phyloP scores from a whole-genome alignment of 2,888 invertebrate genomes.

The Calliphora vomitoria region DNA sequence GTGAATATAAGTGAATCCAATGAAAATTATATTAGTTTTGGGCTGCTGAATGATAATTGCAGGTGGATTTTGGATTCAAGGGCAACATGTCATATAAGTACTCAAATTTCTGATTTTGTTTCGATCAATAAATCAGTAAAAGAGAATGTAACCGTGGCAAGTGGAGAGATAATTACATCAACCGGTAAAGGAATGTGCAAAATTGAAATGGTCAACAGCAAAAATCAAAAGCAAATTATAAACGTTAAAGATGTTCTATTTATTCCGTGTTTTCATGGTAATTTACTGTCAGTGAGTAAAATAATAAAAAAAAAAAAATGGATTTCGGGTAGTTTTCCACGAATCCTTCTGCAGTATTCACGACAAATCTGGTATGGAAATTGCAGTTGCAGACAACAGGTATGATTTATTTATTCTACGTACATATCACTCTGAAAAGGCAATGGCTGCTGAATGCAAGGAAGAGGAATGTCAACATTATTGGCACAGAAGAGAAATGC shows the following conservation, averaged over 20 bases:
- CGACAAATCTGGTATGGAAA: neutral
- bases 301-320: slow-evolving; percentile 1
- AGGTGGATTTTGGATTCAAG: slow-evolving; percentile 60
- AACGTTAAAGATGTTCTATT: neutral
- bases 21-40: no score
- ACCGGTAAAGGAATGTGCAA: slow-evolving; percentile 7
- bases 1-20: no score
- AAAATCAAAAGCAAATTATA: neutral
- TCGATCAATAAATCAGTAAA: neutral
- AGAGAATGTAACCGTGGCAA: slow-evolving; percentile 41
- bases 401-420: no score
- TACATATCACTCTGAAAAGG: no score
- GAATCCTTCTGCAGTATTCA: slow-evolving; percentile 2
- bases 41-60: neutral
- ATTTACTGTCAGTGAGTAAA: neutral
- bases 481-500: neutral
- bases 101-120: slow-evolving; percentile 25
- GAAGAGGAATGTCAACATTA: neutral
- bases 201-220: neutral
- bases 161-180: slow-evolving; percentile 22
- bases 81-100: slow-evolving; percentile 50
- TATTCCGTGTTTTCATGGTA: neutral
- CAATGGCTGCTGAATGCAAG: neutral
- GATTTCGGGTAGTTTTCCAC: slow-evolving; percentile 1
- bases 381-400: neutral